phyloP scores from a whole-genome alignment of 2,888 invertebrate genomes.

The Noctua fimbriata region DNA sequence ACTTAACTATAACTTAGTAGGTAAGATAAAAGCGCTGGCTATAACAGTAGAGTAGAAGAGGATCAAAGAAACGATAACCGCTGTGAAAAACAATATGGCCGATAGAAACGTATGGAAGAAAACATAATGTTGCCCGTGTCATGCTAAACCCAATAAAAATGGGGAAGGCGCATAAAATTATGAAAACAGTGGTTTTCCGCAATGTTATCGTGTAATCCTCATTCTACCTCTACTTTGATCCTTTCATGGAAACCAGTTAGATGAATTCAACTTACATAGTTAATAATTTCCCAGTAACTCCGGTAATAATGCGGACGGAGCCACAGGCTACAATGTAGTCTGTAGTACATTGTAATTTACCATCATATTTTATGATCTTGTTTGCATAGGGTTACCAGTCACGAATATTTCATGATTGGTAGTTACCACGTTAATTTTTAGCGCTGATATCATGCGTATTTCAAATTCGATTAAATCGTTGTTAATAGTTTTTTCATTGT shows the following conservation, averaged over 20 bases:
- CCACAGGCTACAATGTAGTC: conserved; percentile 20
- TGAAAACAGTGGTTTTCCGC: neutral
- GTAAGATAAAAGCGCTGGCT: neutral
- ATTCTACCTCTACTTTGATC: neutral
- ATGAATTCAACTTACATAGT: neutral
- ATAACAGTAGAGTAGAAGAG: neutral
- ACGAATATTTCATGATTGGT: conserved; percentile 26
- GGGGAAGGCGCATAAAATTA: neutral
- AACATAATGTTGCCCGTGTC: neutral
- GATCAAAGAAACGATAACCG: neutral
- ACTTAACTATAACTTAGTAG: too few species aligned
- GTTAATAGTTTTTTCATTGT: conserved; percentile 37
- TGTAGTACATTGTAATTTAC: conserved; percentile 44
- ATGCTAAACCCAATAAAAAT: neutral
- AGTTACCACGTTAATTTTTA: conserved; percentile 15
- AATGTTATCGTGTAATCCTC: neutral
- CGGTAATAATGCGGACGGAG: conserved; percentile 13
- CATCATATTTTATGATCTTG: conserved; percentile 47
- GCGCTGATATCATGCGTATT: conserved; percentile 44
- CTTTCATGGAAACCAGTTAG: conserved; percentile 4
- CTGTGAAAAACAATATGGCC: neutral
- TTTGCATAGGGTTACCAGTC: conserved; percentile 44
- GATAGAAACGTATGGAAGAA: neutral
- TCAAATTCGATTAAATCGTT: conserved; percentile 21
- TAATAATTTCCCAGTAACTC: conserved; percentile 13